Evolutionary conservation across 2,113 vertebrate genomes (phyloP), one percentile per base, ranked within the genome.

Genomic region (Indri indri): DNA sequence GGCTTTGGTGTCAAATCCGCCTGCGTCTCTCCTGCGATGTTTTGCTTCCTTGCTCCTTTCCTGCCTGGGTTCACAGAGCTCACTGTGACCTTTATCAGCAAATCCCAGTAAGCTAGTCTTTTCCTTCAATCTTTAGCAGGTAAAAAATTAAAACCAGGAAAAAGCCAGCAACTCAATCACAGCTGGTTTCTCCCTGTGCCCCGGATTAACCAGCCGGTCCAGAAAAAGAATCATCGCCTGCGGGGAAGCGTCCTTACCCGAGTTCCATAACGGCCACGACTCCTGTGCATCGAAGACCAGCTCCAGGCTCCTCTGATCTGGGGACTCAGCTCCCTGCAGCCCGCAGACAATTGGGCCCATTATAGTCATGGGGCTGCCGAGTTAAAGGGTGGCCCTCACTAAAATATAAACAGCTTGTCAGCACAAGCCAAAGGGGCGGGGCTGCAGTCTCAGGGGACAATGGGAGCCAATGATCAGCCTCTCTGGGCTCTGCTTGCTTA

Each of bases 351-450:
- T 97, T 52, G 97, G 94, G 94, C 96, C 97, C 98, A 98, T 98
- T 98, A 92, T 88, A 96, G 90, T 96, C 97, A 93, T 85, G 94
- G 81, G 97, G 96, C 96, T 42, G 96, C 97, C 47, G 91, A 97
- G 98, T 97, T 98, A 97, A 98, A 98, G 98, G 95, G 98, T 98
- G 98, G 98, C 98, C 97, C 98, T 98, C 86, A 96, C 96, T 96
- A 98, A 98, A 98, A 98, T 98, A 98, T 94, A 98, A 98, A 98
- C 98, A 98, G 98, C 98, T 98, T 97, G 98, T 98, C 98, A 98
- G 98, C 97, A 89, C 97, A 94, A 98, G 98, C 98, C 98, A 97
- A 97, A 96, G 97, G 98, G 99, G 98, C 96, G 98, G 98, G 98
- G 74, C 98, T 74, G 84, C 90, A 27, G 77, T 80, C 83, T 96